These are phyloP conservation scores for Centroberyx gerrardi DNA, from an alignment of 2,797 vertebrate genomes.

Conservation along the genomic window DNA sequence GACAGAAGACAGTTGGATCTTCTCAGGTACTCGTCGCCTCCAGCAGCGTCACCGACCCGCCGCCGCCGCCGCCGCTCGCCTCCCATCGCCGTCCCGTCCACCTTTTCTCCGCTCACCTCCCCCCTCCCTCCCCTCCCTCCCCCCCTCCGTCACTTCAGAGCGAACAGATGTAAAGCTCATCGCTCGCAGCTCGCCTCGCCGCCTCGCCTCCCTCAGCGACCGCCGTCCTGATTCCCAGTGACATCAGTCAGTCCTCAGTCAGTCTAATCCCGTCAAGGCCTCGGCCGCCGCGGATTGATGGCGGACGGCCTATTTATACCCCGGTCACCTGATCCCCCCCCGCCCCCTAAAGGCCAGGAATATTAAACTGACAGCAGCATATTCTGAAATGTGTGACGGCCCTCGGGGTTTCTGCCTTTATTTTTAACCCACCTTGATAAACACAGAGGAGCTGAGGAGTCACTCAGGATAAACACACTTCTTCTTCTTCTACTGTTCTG, in stretches of 20 bases:
- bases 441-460: neutral
- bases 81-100: neutral
- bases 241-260: slow-evolving; percentile 82
- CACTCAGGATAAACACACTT: too few relatives aligned
- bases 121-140: neutral
- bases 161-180: slow-evolving; percentile 66
- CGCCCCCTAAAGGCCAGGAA: slow-evolving; percentile 55
- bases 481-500: too few relatives aligned
- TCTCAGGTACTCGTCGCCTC: slow-evolving; percentile 65
- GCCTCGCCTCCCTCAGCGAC: slow-evolving; percentile 63
- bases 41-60: slow-evolving; percentile 15
- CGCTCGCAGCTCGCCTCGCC: slow-evolving; percentile 52
- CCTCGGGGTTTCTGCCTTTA: slow-evolving; percentile 50
- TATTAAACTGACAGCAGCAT: slow-evolving; percentile 83
- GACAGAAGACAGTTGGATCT: slow-evolving; percentile 54
- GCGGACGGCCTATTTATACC: slow-evolving; percentile 77
- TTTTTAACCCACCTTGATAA: slow-evolving; percentile 63
- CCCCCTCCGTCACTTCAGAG: slow-evolving; percentile 54
- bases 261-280: slow-evolving; percentile 79
- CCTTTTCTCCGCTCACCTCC: slow-evolving; percentile 38
- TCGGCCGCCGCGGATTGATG: slow-evolving; percentile 67
- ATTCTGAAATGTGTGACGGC: slow-evolving; percentile 75
- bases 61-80: neutral
- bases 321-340: slow-evolving; percentile 75
- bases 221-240: slow-evolving; percentile 72